Evolutionary conservation across 2,797 vertebrate species (phyloP).

Genomic region (Tarsius wallacei): DNA sequence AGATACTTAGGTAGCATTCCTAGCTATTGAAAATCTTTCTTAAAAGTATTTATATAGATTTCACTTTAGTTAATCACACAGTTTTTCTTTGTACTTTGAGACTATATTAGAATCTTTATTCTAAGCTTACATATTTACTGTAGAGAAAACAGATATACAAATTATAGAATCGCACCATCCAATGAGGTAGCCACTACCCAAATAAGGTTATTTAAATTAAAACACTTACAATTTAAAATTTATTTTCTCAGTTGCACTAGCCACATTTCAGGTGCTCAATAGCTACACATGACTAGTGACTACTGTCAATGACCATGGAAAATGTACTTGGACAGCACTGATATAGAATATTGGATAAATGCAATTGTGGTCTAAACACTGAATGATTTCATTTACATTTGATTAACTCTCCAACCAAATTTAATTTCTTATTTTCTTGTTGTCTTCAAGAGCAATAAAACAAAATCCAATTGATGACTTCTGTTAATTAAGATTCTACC

Average conservation of each 20-base stretch:
- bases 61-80: background rate
- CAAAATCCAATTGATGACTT: conserved; percentile 6
- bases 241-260: background rate
- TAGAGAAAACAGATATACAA: background rate
- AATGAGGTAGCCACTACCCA: background rate
- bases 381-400: background rate
- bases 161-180: background rate
- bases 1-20: background rate
- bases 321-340: too few relatives aligned
- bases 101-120: background rate
- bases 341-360: background rate
- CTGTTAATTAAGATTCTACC: background rate
- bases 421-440: conserved; percentile 48
- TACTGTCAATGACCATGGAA: background rate
- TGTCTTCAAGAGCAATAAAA: background rate
- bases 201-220: background rate
- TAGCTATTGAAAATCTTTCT: background rate
- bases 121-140: background rate
- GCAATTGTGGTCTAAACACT: background rate
- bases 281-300: background rate
- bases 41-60: background rate
- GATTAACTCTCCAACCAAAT: background rate
- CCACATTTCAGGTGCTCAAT: background rate
- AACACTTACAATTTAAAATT: background rate
- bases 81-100: background rate